phyloP scores from a whole-genome alignment of 2,888 invertebrate species.

The Hypomecis atomaria region DNA sequence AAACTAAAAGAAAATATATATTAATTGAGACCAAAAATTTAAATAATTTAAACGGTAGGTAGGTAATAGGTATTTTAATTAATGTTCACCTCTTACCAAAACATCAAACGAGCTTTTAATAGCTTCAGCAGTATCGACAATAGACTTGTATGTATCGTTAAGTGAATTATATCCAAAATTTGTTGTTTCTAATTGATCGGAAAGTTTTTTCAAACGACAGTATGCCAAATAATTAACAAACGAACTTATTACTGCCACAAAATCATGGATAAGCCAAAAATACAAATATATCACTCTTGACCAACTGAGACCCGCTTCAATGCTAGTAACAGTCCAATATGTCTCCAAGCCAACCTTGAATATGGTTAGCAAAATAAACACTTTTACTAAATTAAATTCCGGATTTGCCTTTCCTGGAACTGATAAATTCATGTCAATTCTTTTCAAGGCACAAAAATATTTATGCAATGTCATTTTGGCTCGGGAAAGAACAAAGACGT shows the following conservation, averaged over 20 bases:
- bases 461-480: no score
- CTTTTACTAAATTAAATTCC: no score
- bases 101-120: no score
- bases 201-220: background rate
- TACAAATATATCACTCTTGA: background rate
- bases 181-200: background rate
- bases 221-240: background rate
- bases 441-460: no score
- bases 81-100: no score
- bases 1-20: no score
- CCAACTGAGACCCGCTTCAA: background rate
- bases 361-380: background rate
- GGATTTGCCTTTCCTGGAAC: no score
- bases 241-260: background rate
- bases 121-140: no score
- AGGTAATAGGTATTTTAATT: no score
- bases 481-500: no score
- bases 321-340: background rate
- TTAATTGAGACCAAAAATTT: no score
- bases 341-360: background rate
- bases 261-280: slow-evolving; percentile 4
- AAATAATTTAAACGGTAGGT: background rate
- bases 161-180: background rate
- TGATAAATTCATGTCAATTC: no score
- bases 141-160: slow-evolving; percentile 3